Evolutionary conservation across 2,113 vertebrate genomes (phyloP).

Genomic region (Otolemur garnettii): DNA sequence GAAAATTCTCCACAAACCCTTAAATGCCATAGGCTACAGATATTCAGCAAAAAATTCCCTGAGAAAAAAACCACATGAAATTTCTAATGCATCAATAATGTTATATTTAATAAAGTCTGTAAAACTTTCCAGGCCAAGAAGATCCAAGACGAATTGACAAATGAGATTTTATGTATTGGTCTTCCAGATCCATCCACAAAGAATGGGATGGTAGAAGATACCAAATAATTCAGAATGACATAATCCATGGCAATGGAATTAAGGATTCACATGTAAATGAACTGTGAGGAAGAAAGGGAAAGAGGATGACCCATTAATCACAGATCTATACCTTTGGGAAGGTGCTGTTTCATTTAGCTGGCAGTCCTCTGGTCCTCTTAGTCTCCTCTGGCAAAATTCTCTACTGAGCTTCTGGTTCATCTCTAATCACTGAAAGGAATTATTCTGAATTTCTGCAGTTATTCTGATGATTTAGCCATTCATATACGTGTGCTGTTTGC

Average conservation of each 20-base stretch:
- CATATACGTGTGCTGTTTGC: neutral
- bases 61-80: neutral
- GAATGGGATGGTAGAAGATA: slow-evolving; percentile 46
- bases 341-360: slow-evolving; percentile 32
- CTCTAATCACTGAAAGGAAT: slow-evolving; percentile 8
- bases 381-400: slow-evolving; percentile 23
- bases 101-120: slow-evolving; percentile 48
- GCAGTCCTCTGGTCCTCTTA: neutral
- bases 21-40: slow-evolving; percentile 32
- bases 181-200: slow-evolving; percentile 44
- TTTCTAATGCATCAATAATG: slow-evolving; percentile 44
- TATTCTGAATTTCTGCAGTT: slow-evolving; percentile 42
- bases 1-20: slow-evolving; percentile 29
- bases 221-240: slow-evolving; percentile 67
- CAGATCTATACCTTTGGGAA: slow-evolving; percentile 38
- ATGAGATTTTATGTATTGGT: slow-evolving; percentile 64
- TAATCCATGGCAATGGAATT: slow-evolving; percentile 18
- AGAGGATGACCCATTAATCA: slow-evolving; percentile 14
- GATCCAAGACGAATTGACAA: slow-evolving; percentile 66
- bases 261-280: slow-evolving; percentile 51
- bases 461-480: neutral
- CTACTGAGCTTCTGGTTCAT: neutral
- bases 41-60: slow-evolving; percentile 57
- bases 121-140: slow-evolving; percentile 44
- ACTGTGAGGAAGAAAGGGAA: slow-evolving; percentile 50